Base-by-base conservation (phyloP, 2,797 vertebrate genomes). In the Iguana delicatissima region DNA sequence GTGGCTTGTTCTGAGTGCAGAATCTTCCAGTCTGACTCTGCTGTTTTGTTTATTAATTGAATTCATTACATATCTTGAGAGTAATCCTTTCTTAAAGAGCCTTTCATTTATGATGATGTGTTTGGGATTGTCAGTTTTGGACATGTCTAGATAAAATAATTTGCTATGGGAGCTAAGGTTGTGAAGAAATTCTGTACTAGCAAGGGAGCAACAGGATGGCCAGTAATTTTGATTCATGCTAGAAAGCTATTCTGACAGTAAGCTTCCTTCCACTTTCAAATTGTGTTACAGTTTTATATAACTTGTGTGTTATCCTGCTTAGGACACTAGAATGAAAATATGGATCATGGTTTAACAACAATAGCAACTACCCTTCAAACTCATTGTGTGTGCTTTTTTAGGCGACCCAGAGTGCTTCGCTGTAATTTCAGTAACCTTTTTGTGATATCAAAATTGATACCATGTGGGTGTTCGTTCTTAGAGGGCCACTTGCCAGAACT, bases 221-320 rank as follows among this genome's bases (percentile, higher is more conserved):
- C 80, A 90, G 91, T 80, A 87, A 92, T 91, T 96, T 93, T 93
- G 87, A 1, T 95, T 94, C 92, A 95, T 52, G 24, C 69, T 90
- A 89, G 93, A 86, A 95, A 93, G 85, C 90, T 90, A 84, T 94
- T 89, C 90, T 85, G 91, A 94, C 82, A 91, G 26, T 80, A 18
- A 85, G 93, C 89, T 92, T 85, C 93, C 94, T 93, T 95, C 83
- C 90, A 95, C 90, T 79, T 81, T 84, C 92, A 57, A 93, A 62
- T 95, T 96, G 91, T 92, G 94, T 93, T 94, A 84, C 94, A 92
- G 92, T 96, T 91, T 96, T 94, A 92, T 93, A 95, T 96, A 80
- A 74, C 62, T 93, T 92, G 74, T 94, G 95, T 96, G 95, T 96
- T 94, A 94, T 94, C 95, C 94, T 95, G 94, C 95, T 96, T 95